A percentile compares a stretch with the other conserved stretches of the same genome.
phyloP scores from a whole-genome alignment of 1,140 invertebrate species.

The Aleiodes sp. region DNA sequence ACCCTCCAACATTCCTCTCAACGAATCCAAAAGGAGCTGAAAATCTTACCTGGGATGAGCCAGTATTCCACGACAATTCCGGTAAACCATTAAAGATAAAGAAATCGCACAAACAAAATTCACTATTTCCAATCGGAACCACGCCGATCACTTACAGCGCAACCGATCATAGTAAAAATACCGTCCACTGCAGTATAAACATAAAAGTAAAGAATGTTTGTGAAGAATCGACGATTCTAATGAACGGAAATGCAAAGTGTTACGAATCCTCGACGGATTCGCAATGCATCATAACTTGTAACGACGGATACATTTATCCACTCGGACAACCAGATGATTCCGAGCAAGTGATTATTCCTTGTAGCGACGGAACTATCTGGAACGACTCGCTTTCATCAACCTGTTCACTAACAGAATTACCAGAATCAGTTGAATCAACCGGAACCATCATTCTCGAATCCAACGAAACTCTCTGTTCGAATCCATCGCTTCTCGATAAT shows the following conservation, averaged over 20 bases:
- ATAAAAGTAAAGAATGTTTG: constrained; percentile 74
- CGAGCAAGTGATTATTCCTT: constrained; percentile 43
- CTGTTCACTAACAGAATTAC: constrained; percentile 67
- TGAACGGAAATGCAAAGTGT: constrained; percentile 71
- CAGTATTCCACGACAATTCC: constrained; percentile 77
- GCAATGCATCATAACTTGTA: constrained; percentile 69
- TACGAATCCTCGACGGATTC: constrained; percentile 58
- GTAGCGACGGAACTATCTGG: constrained; percentile 49
- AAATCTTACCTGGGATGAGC: constrained; percentile 73
- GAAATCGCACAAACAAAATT: constrained; percentile 40
- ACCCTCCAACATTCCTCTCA: constrained; percentile 68
- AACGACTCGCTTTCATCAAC: constrained; percentile 64
- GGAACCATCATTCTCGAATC: constrained; percentile 55
- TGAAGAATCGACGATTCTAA: constrained; percentile 65
- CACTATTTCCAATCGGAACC: constrained; percentile 68
- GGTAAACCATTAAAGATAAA: constrained; percentile 60
- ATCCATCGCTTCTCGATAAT: constrained; percentile 45
- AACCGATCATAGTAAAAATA: constrained; percentile 70
- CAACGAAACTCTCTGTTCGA: constrained; percentile 51
- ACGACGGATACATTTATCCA: constrained; percentile 72
- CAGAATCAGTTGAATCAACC: constrained; percentile 56
- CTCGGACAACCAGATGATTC: constrained; percentile 35
- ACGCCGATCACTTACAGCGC: constrained; percentile 71
- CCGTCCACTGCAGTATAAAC: constrained; percentile 69
- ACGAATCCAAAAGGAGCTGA: constrained; percentile 50